These are phyloP conservation scores for Cataglyphis cursor DNA, from an alignment of 2,888 invertebrate species.

Conservation along the genomic window DNA sequence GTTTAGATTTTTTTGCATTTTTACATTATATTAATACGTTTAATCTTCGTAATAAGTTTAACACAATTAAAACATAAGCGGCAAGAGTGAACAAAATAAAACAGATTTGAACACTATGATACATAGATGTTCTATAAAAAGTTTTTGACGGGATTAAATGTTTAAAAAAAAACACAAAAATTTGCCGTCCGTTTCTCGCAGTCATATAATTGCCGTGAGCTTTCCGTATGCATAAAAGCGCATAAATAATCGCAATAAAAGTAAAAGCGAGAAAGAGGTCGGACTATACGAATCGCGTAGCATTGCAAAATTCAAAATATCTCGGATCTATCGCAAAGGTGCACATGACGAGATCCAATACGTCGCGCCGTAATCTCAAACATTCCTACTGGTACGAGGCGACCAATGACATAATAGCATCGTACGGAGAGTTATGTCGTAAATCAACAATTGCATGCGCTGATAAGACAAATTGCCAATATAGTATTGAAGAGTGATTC, in stretches of 20 bases:
- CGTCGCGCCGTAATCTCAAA: constrained; percentile 49
- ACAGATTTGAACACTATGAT: background rate
- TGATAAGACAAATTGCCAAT: constrained; percentile 48
- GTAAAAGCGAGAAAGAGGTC: background rate
- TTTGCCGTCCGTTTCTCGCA: background rate
- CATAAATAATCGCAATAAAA: constrained; percentile 16
- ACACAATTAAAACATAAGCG: constrained; percentile 3
- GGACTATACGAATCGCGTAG: constrained; percentile 1
- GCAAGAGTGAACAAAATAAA: background rate
- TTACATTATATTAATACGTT: constrained; percentile 7
- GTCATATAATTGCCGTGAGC: background rate
- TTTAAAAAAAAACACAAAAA: background rate
- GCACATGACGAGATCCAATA: constrained; percentile 42
- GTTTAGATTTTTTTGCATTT: constrained; percentile 14
- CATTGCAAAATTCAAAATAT: constrained; percentile 35
- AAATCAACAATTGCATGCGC: constrained; percentile 50
- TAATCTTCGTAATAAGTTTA: constrained; percentile 21
- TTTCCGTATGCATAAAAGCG: constrained; percentile 3
- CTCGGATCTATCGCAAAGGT: constrained; percentile 34
- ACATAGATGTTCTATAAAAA: background rate
- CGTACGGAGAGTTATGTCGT: constrained; percentile 53
- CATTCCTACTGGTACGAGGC: constrained; percentile 24
- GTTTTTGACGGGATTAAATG: background rate
- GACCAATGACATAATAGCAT: constrained; percentile 44
- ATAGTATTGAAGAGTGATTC: constrained; percentile 39